Evolutionary conservation across 1,140 invertebrate species (phyloP), one percentile per base, ranked within the genome.

Genomic region (Idris sp.): DNA sequence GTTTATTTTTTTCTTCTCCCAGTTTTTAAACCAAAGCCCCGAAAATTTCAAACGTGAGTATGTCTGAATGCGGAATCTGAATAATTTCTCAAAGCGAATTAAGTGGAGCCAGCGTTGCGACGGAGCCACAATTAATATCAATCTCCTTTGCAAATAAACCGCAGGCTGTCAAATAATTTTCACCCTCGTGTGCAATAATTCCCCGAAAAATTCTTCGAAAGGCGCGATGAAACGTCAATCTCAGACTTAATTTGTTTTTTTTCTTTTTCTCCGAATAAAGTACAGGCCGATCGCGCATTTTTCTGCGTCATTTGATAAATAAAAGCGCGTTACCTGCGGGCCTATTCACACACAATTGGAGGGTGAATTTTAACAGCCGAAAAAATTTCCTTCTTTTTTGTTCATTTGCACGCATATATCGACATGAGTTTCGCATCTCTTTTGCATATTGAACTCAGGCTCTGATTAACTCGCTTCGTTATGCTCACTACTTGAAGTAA

Each of bases 151-250:
- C n/a, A 38, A 62, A 36, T 54, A 35, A 46, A 54, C 19, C 5
- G 25, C 40, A 26, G 3, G 28, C 43, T 67, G 62, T 67, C 62
- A 67, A 67, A 67, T 67, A 40, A 56, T 48, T 36, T 56, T 0
- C 41, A 67, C 62, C 41, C 62, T 38, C 6, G 14, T 28, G n/a
- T n/a, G 16, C n/a, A n/a, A 43, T 33, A 41, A 41, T 31, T 36
- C 36, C 4, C n/a, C 22, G 16, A 31, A 33, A 6, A 2, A 62
- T 10, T 25, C 7, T 10, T 7, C 36, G 46, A 68, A 51, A 33
- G 44, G 40, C 33, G 81, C 74, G 76, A 83, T 83, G 79, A 79
- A 80, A 83, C 74, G 82, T 84, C 81, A 83, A 84, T 83, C 80
- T 79, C 81, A 82, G 78, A 61, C 76, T 74, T 77, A 82, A 84